Evolutionary conservation across 2,113 vertebrate genomes (phyloP), one percentile per base, ranked within the genome.

Genomic region (Proterorhinus semilunaris): DNA sequence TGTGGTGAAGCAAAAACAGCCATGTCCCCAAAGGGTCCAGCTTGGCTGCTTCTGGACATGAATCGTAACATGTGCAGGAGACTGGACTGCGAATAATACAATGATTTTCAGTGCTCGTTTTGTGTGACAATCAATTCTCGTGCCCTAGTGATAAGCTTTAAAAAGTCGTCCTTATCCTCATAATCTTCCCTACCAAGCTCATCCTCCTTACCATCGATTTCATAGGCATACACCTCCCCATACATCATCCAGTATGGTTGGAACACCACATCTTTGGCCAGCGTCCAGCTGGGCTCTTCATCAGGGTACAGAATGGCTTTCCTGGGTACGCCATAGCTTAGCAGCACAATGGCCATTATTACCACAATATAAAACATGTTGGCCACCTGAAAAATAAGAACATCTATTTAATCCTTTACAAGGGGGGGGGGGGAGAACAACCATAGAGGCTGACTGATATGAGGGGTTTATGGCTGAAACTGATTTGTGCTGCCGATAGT

Each of bases 191-290:
- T 84, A 76, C 81, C 82, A 71, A 74, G n/a, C 59, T 81, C 80
- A 81, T 73, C 59, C 10, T 84, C 71, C 93, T 95, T 95, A 99
- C 98, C 96, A 81, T 99, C 96, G 66, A 99, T 99, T 94, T 99
- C 98, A 90, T 99, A 99, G 6, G 98, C 98, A 76, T 99, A 99
- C 82, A 99, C 97, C 93, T 99, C 98, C 83, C 98, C 98, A 78
- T 98, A 99, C 93, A 99, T 99, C 98, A 99, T 99, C 96, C 96
- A 99, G 90, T 99, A 99, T 16, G 98, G 98, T 87, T 98, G 95
- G 88, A 99, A 99, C 73, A 99, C 95, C 86, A 98, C 94, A 76
- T 99, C 96, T 93, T 92, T 96, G 78, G 96, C 96, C 83, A 99
- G 91, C 3, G 87, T 93, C 98, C 97, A 99, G 67, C 95, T 96